Conservation (phyloP, 1,140 invertebrate genomes). For the Ostrea denselamellosa region DNA sequence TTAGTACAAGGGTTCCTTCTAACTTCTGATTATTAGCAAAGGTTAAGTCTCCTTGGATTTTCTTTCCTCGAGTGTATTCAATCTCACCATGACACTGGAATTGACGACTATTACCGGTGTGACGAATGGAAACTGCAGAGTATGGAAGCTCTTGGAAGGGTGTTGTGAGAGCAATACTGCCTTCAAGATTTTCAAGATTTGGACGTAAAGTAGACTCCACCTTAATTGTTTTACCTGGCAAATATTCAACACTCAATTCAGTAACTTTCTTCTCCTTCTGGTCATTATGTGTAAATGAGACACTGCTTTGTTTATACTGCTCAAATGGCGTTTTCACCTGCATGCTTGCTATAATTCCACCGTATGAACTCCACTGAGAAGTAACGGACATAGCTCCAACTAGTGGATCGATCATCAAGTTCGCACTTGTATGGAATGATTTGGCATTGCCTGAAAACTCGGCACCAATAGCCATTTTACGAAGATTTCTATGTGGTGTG, state of each 20-base stretch:
- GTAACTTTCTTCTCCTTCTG: constrained; percentile 43
- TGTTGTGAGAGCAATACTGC: constrained; percentile 19
- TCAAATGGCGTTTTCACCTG: constrained; percentile 60
- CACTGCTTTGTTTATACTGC: constrained; percentile 46
- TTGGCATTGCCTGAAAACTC: constrained; percentile 39
- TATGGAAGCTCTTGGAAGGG: constrained; percentile 42
- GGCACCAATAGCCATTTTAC: constrained; percentile 49
- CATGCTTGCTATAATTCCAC: constrained; percentile 57
- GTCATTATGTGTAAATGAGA: constrained; percentile 45
- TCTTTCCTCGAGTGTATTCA: constrained; percentile 38
- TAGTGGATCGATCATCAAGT: constrained; percentile 52
- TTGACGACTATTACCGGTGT: background rate
- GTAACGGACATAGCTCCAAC: constrained; percentile 48
- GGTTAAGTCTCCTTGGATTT: constrained; percentile 42
- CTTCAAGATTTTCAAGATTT: constrained; percentile 27
- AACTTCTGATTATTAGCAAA: constrained; percentile 13
- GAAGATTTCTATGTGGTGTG: constrained; percentile 50
- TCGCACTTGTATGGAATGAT: constrained; percentile 54
- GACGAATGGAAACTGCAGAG: constrained; percentile 3
- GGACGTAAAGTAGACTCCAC: constrained; percentile 38
- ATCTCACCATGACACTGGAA: constrained; percentile 39
- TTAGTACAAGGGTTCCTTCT: constrained; percentile 53
- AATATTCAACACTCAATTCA: constrained; percentile 59
- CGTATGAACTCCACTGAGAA: constrained; percentile 46
- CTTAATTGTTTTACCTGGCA: constrained; percentile 54